These are phyloP conservation scores for Puma concolor DNA, from an alignment of 2,113 vertebrate genomes.

Conservation along the genomic window DNA sequence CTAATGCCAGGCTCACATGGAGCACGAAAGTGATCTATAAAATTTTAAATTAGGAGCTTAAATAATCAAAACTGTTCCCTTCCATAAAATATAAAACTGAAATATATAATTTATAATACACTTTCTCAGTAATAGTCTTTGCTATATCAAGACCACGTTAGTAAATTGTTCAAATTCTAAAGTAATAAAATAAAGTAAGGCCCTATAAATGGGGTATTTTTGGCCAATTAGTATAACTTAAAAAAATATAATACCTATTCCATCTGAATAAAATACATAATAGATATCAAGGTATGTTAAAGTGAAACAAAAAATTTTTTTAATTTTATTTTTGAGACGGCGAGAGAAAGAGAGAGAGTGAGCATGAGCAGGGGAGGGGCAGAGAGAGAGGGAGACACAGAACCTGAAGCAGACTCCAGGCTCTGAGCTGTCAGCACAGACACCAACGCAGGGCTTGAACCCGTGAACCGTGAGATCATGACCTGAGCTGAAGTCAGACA, in stretches of 20 bases:
- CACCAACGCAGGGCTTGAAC: too few species aligned
- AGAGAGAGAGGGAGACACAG: too few species aligned
- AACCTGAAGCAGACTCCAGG: too few species aligned
- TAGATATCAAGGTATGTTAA: background rate
- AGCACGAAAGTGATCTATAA: background rate
- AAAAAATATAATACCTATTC: background rate
- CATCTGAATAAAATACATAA: background rate
- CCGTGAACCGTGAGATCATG: too few species aligned
- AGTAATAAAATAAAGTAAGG: background rate
- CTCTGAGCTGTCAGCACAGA: too few species aligned
- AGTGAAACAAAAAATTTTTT: background rate
- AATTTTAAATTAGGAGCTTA: background rate
- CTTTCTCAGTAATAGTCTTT: slow-evolving; percentile 15
- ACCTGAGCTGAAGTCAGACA: too few species aligned
- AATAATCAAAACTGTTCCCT: background rate
- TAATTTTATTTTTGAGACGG: too few species aligned
- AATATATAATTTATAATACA: background rate
- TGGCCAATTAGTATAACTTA: background rate
- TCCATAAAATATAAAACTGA: background rate
- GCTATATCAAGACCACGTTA: background rate
- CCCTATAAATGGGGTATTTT: background rate
- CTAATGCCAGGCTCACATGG: background rate
- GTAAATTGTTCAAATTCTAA: background rate
- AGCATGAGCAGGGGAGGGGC: too few species aligned
- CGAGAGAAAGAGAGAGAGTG: too few species aligned